Evolutionary conservation across 2,888 invertebrate genomes (phyloP).

Genomic region (Thymelicus lineola): DNA sequence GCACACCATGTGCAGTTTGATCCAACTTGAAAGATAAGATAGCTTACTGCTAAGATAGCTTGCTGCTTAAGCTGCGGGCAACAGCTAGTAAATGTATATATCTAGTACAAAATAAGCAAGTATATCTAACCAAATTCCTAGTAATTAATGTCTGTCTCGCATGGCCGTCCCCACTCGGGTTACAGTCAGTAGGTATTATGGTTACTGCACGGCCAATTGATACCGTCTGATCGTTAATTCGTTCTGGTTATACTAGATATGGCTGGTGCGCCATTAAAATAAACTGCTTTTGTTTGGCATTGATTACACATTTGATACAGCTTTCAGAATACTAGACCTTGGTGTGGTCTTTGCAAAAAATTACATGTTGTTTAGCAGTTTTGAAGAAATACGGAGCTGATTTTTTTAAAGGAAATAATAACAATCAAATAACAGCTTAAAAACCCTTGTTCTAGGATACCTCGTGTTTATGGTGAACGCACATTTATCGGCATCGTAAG

Average conservation of each 20-base stretch:
- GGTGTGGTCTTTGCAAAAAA: background rate
- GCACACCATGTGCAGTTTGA: too few species aligned
- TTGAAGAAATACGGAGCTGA: too few species aligned
- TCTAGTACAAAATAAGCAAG: too few species aligned
- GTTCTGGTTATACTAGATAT: slow-evolving; percentile 17
- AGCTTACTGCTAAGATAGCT: too few species aligned
- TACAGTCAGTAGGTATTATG: background rate
- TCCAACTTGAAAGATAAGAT: too few species aligned
- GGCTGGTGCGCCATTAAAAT: slow-evolving; percentile 14
- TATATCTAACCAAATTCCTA: background rate
- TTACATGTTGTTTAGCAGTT: background rate
- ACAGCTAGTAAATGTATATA: too few species aligned
- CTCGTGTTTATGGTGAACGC: too few species aligned
- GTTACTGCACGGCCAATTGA: slow-evolving; percentile 3
- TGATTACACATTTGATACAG: slow-evolving; percentile 15
- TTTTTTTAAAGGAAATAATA: too few species aligned
- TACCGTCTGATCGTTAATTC: slow-evolving; percentile 6
- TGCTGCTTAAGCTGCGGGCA: too few species aligned
- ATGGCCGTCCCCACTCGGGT: background rate
- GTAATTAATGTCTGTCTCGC: slow-evolving; percentile 5
- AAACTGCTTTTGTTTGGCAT: slow-evolving; percentile 24
- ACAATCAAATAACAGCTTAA: too few species aligned
- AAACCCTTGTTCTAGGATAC: too few species aligned
- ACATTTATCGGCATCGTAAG: too few species aligned
- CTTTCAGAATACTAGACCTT: background rate